phyloP scores from a whole-genome alignment of 2,888 invertebrate species.

The Villa cingulata region DNA sequence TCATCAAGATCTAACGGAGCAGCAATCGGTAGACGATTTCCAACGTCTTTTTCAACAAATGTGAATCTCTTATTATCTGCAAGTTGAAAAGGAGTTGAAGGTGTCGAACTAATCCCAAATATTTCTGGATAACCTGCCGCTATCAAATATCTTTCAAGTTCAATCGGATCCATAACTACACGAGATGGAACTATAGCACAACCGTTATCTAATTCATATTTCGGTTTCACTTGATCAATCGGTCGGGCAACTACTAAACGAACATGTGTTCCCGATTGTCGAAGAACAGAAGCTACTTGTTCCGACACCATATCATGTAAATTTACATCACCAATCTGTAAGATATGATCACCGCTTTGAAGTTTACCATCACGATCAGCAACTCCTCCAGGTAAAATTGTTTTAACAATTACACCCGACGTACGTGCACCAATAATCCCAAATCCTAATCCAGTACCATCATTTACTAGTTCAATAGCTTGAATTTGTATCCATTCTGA shows the following conservation, averaged over 20 bases:
- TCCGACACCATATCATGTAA: slow-evolving; percentile 98
- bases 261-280: slow-evolving; percentile 91
- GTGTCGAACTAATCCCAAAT: slow-evolving; percentile 45
- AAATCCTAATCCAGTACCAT: slow-evolving; percentile 95
- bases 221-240: slow-evolving; percentile 56
- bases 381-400: slow-evolving; percentile 92
- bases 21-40: slow-evolving; percentile 24
- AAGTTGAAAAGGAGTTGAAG: slow-evolving; percentile 34
- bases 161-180: slow-evolving; percentile 73
- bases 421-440: slow-evolving; percentile 96
- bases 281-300: slow-evolving; percentile 86
- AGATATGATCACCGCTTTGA: slow-evolving; percentile 94
- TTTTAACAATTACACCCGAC: slow-evolving; percentile 98
- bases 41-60: slow-evolving; percentile 25
- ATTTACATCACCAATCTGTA: slow-evolving; percentile 83
- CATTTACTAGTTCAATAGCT: slow-evolving; percentile 92
- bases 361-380: slow-evolving; percentile 95
- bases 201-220: slow-evolving; percentile 40
- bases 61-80: slow-evolving; percentile 36
- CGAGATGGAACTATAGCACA: slow-evolving; percentile 51
- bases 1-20: slow-evolving; percentile 39
- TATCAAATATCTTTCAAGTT: slow-evolving; percentile 71
- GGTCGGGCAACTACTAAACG: slow-evolving; percentile 88
- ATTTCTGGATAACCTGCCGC: slow-evolving; percentile 71
- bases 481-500: slow-evolving; percentile 96